phyloP scores from a whole-genome alignment of 1,140 invertebrate species.

The Habropoda laboriosa region DNA sequence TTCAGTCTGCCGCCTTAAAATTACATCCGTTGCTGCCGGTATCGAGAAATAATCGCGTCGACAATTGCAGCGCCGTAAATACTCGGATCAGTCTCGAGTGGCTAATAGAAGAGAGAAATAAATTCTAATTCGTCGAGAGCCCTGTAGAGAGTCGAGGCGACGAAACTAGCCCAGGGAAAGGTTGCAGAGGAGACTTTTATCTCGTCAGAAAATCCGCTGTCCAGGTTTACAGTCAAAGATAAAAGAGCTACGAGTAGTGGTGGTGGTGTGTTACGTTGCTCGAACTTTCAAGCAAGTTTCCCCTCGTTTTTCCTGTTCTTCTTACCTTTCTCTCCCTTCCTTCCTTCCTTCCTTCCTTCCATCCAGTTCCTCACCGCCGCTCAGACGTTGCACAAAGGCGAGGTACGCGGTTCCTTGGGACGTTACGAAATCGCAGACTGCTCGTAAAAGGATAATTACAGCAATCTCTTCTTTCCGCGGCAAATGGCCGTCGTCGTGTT shows the following conservation, averaged over 20 bases:
- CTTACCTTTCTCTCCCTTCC: neutral
- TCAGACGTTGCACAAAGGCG: neutral
- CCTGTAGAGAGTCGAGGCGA: neutral
- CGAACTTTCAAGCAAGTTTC: neutral
- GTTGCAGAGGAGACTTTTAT: neutral
- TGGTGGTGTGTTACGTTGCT: neutral
- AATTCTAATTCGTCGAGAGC: too few species aligned
- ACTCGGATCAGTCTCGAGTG: neutral
- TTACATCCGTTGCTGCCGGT: neutral
- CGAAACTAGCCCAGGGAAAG: neutral
- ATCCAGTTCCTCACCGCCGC: neutral
- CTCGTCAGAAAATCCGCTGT: slow-evolving; percentile 12
- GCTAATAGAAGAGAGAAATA: neutral
- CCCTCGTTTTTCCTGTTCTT: neutral
- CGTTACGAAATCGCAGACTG: slow-evolving; percentile 22
- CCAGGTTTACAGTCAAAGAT: slow-evolving; percentile 25
- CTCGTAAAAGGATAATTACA: slow-evolving; percentile 50
- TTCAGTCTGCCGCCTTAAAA: neutral
- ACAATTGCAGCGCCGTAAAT: neutral
- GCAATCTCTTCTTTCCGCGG: slow-evolving; percentile 37
- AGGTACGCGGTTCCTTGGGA: slow-evolving; percentile 2
- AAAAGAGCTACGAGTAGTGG: slow-evolving; percentile 10
- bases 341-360: slow-evolving; percentile 15
- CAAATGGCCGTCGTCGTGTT: slow-evolving; percentile 39
- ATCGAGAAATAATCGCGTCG: neutral